Evolutionary conservation across 2,888 invertebrate species (phyloP).

Genomic region (Ophion costatus): DNA sequence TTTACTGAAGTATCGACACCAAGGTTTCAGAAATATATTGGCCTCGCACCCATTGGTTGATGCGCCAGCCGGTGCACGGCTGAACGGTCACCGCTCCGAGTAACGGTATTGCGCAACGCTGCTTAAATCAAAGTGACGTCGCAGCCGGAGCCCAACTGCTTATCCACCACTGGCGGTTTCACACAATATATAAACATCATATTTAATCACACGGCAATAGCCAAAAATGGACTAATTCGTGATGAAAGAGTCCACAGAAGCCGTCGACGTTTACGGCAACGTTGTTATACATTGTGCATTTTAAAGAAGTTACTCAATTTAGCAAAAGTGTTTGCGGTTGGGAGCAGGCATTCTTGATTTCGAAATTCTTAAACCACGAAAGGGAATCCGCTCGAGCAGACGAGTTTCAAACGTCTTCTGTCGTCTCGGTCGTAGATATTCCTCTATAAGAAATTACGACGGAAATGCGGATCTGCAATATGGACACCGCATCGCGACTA

Average conservation of each 20-base stretch:
- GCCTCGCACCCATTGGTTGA: no score
- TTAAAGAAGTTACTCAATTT: conserved; percentile 67
- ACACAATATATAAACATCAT: no score
- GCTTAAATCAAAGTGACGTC: no score
- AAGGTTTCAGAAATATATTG: no score
- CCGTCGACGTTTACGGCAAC: no score
- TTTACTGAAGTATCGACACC: no score
- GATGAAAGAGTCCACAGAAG: background rate
- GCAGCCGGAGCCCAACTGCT: no score
- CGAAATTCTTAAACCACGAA: conserved; percentile 55
- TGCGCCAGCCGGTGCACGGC: no score
- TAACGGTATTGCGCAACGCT: no score
- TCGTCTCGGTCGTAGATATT: conserved; percentile 18
- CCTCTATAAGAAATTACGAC: conserved; percentile 26
- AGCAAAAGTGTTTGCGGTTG: conserved; percentile 61
- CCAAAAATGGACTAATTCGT: background rate
- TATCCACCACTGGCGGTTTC: no score
- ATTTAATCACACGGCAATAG: no score
- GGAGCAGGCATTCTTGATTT: conserved; percentile 57
- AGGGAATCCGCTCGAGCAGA: conserved; percentile 32
- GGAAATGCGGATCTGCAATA: conserved; percentile 37
- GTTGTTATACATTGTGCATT: background rate
- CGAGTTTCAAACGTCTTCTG: conserved; percentile 12
- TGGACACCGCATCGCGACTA: conserved; percentile 31
- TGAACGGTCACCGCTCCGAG: no score